A percentile compares a stretch with the other conserved stretches of the same genome.
Conservation (phyloP, 2,797 vertebrate species). For the Glossophaga mutica region DNA sequence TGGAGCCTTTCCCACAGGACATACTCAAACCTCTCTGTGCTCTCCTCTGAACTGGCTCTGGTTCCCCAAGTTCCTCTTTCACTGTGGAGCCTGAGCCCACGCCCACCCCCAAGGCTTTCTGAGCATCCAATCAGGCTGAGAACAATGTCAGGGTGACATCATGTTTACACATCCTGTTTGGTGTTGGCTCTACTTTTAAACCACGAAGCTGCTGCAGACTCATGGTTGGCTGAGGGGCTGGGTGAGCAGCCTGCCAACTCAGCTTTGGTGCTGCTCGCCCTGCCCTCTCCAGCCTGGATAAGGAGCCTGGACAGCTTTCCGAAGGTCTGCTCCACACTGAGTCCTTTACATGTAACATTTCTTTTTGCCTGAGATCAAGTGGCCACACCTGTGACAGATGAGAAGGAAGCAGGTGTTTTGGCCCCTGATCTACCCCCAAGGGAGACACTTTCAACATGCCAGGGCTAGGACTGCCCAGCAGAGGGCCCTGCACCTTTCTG, state of each 20-base stretch:
- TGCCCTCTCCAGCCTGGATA: background rate
- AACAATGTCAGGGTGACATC: conserved; percentile 48
- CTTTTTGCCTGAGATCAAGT: background rate
- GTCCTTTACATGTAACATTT: background rate
- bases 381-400: background rate
- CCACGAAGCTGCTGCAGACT: background rate
- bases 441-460: background rate
- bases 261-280: background rate
- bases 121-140: background rate
- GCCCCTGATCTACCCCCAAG: background rate
- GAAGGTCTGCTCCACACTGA: background rate
- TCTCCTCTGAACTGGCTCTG: background rate
- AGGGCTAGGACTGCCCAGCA: background rate
- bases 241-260: background rate
- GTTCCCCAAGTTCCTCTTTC: background rate
- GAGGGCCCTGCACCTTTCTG: background rate
- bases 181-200: conserved; percentile 30
- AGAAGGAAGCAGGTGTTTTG: background rate
- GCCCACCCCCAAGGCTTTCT: background rate
- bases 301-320: background rate
- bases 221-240: background rate
- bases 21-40: background rate
- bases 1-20: background rate
- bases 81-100: background rate
- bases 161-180: background rate